Evolutionary conservation across 2,888 invertebrate genomes (phyloP).

Genomic region (Agrotis puta): DNA sequence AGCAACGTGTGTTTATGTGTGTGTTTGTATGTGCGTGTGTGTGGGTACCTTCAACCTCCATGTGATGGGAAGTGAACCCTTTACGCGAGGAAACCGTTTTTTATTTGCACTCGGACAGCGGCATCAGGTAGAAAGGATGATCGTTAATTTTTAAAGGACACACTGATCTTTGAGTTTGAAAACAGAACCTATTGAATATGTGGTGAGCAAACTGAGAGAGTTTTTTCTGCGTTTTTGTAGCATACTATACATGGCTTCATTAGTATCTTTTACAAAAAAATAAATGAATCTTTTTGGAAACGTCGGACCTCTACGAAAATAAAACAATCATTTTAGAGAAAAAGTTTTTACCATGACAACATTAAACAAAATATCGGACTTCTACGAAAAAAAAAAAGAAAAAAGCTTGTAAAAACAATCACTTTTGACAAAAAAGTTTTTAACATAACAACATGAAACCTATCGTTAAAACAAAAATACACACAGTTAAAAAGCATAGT

Average conservation of each 20-base stretch:
- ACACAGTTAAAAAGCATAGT: constrained; percentile 55
- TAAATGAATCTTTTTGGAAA: neutral
- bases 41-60: constrained; percentile 83
- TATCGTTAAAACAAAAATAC: constrained; percentile 29
- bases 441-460: neutral
- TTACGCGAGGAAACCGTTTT: constrained; percentile 90
- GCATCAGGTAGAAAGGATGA: constrained; percentile 91
- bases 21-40: constrained; percentile 59
- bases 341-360: neutral
- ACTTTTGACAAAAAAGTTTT: neutral
- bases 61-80: constrained; percentile 92
- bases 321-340: too few relatives aligned
- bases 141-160: constrained; percentile 90
- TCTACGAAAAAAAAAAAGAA: neutral
- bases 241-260: constrained; percentile 10
- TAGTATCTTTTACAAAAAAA: constrained; percentile 26
- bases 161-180: constrained; percentile 82
- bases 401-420: too few relatives aligned
- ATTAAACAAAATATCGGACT: neutral
- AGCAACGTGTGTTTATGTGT: constrained; percentile 68
- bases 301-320: neutral
- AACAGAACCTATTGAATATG: constrained; percentile 75
- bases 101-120: constrained; percentile 91
- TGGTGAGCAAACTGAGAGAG: constrained; percentile 41
- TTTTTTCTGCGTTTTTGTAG: constrained; percentile 31